Evolutionary conservation across 1,140 invertebrate genomes (phyloP).

Genomic region (Conus ventricosus): DNA sequence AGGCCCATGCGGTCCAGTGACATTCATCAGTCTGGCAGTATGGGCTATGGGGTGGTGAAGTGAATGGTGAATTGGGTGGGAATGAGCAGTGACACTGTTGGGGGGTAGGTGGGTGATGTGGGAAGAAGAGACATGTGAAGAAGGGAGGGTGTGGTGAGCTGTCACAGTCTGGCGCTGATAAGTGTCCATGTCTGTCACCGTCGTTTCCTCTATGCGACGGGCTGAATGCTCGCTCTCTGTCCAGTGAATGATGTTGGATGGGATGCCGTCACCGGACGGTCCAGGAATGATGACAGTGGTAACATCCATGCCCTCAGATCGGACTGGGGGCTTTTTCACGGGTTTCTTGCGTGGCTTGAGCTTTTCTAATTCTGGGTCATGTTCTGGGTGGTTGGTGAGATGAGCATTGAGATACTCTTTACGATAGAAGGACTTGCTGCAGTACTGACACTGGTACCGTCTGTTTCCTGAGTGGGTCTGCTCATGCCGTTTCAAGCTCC

Average conservation of each 20-base stretch:
- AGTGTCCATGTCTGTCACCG: neutral
- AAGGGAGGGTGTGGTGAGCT: neutral
- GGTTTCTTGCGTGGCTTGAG: conserved; percentile 9
- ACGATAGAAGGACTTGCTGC: conserved; percentile 58
- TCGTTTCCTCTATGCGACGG: neutral
- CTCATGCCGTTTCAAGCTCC: conserved; percentile 60
- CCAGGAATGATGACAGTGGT: conserved; percentile 24
- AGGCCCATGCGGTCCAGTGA: conserved; percentile 5
- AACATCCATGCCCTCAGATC: neutral
- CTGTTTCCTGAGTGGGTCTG: conserved; percentile 53
- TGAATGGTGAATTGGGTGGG: conserved; percentile 27
- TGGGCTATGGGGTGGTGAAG: conserved; percentile 25
- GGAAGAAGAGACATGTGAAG: neutral
- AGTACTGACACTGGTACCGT: conserved; percentile 56
- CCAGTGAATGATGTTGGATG: conserved; percentile 33
- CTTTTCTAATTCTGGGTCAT: conserved; percentile 19
- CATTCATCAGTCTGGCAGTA: conserved; percentile 11
- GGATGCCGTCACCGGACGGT: neutral
- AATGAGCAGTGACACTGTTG: neutral
- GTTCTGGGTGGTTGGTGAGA: conserved; percentile 50
- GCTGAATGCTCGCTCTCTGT: conserved; percentile 22
- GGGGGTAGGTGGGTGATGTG: conserved; percentile 11
- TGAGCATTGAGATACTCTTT: conserved; percentile 63
- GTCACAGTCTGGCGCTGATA: neutral
- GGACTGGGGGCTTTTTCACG: neutral